phyloP scores from a whole-genome alignment of 2,113 vertebrate genomes.

The Hyaena hyaena region DNA sequence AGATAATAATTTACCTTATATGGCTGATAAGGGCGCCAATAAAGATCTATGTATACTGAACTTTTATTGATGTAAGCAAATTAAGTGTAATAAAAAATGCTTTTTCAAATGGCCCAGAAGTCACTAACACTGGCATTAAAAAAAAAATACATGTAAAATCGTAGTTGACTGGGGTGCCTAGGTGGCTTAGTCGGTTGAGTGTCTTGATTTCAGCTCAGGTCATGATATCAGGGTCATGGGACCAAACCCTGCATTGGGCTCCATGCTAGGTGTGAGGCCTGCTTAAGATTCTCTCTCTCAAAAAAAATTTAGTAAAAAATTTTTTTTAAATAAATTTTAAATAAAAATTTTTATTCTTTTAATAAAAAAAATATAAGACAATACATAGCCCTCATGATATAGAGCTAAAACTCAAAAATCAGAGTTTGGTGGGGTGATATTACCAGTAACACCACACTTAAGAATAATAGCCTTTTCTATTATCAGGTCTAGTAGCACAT shows the following conservation, averaged over 20 bases:
- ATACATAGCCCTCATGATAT: not conserved
- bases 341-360: too few relatives aligned
- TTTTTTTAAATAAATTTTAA: too few relatives aligned
- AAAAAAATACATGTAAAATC: conserved; percentile 17
- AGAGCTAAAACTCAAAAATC: not conserved
- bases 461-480: conserved; percentile 4
- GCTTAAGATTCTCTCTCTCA: not conserved
- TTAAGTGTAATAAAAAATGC: conserved; percentile 60
- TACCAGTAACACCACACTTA: not conserved
- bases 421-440: not conserved
- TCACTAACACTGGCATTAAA: not conserved
- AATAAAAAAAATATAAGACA: not conserved
- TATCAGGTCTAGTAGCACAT: not conserved
- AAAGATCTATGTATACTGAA: conserved; percentile 37
- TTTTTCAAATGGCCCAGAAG: conserved; percentile 32
- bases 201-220: not conserved
- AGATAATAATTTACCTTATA: conserved; percentile 56
- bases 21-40: conserved; percentile 57
- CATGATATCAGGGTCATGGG: not conserved
- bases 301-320: too few relatives aligned
- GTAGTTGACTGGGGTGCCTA: not conserved
- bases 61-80: conserved; percentile 36
- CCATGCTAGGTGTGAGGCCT: not conserved
- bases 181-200: not conserved
- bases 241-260: not conserved